Conservation (phyloP, 2,888 invertebrate species). For the Heteromyza rotundicornis region DNA sequence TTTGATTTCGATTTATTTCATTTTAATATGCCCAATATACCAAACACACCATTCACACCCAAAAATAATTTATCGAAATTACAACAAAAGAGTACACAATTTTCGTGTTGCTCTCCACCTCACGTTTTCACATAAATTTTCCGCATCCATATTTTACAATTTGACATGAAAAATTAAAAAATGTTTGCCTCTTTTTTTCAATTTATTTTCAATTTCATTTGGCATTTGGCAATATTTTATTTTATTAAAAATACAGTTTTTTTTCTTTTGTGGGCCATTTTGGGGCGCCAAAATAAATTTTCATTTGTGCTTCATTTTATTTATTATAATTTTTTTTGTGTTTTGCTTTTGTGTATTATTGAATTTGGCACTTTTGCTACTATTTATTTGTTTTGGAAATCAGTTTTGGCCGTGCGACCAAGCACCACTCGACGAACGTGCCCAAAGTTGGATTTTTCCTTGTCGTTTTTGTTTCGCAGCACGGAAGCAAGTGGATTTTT, state of each 20-base stretch:
- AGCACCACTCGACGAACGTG: no score
- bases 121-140: conserved; percentile 12
- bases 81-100: no score
- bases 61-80: no score
- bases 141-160: conserved; percentile 2
- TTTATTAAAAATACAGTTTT: no score
- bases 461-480: no score
- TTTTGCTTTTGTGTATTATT: background rate
- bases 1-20: no score
- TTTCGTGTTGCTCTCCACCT: background rate
- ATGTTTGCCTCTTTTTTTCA: background rate
- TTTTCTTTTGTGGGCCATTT: background rate
- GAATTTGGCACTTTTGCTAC: background rate
- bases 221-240: background rate
- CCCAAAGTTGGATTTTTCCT: background rate
- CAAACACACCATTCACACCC: no score
- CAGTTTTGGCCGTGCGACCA: background rate
- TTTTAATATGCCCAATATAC: no score
- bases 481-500: background rate
- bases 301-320: no score
- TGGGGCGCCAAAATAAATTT: background rate
- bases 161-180: background rate
- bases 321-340: no score
- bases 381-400: background rate
- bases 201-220: conserved; percentile 1